Base-by-base conservation (phyloP, 2,888 invertebrate genomes). In the Mythimna albipuncta region DNA sequence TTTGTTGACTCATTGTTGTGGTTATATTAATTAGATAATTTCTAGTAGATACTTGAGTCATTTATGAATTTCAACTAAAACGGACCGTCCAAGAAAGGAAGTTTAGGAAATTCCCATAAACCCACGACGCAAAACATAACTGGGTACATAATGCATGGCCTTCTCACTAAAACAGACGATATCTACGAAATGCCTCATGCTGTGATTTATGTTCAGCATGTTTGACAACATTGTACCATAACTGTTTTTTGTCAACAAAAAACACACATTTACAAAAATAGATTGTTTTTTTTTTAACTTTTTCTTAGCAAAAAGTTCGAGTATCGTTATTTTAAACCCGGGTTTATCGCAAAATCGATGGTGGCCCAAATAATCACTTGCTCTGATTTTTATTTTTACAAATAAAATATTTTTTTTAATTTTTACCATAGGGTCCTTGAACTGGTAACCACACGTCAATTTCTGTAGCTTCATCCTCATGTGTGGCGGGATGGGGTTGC, bases 371-470 rank as follows among this genome's bases (percentile, higher is more conserved):
- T 47, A 16, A 47, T 13, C 44, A 44, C 13, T 44, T 44, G 3
- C 11, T 47, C 13, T 4, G 5, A 47, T 50, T 50, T 50, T 19
- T 50, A 6, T 19, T 6, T 50, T 19, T 16, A 16, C 16, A 4
- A 50, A 7, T 9, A 52, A 52, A 52, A 7, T 2, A n/a, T 16
- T 16, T 7, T 1, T 19, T 58, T 1, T 35, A 26, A 47, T 57
- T 32, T 85, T 84, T 89, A 95, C 95, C 89, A 94, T 72, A 26
- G 95, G 94, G 7, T 91, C 88, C 19, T 81, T 77, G 2, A 50
- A 64, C 9, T 90, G 85, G 69, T 89, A 95, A 0, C 95, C 95
- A 72, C 95, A 95, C 0, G 89, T 86, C 0, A 94, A 79, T 0
- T 80, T 77, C 19, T 89, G 89, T 1, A 95, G 88, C 70, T 90